These are phyloP conservation scores for Oryzias curvinotus DNA, from an alignment of 2,113 vertebrate species.

Conservation along the genomic window DNA sequence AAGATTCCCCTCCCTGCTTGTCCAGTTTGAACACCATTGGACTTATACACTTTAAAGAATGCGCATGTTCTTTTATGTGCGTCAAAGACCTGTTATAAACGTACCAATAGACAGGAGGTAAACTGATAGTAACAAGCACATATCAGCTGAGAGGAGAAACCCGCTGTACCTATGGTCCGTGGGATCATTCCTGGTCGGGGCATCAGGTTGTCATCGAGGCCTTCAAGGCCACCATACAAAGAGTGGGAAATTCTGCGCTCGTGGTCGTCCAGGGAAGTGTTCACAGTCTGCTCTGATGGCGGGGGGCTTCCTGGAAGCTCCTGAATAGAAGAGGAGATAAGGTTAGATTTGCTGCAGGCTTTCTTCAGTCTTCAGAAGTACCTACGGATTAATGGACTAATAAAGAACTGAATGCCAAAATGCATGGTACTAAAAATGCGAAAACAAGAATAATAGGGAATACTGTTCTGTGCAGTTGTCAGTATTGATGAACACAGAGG, in stretches of 20 bases:
- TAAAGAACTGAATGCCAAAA: not conserved
- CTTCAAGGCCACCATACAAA: constrained; percentile 87
- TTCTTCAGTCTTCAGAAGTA: not conserved
- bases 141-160: not conserved
- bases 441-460: not conserved
- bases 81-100: too few species aligned
- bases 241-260: constrained; percentile 95
- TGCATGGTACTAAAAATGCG: not conserved
- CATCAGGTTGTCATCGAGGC: constrained; percentile 85
- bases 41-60: too few species aligned
- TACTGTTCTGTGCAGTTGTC: not conserved
- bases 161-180: constrained; percentile 85
- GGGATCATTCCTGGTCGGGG: constrained; percentile 77
- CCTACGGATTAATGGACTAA: not conserved
- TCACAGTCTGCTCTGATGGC: constrained; percentile 81
- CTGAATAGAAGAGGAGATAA: constrained; percentile 45
- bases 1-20: too few species aligned
- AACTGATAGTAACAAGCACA: not conserved
- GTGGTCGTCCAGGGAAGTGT: constrained; percentile 85
- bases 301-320: constrained; percentile 84
- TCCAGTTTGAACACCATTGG: too few species aligned
- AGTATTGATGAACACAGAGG: constrained; percentile 7
- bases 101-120: not conserved
- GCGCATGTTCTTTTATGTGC: too few species aligned
- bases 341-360: not conserved